A percentile compares a stretch with the other conserved stretches of the same genome.
Evolutionary conservation across 2,113 vertebrate species (phyloP).

Genomic region (Neofelis nebulosa): DNA sequence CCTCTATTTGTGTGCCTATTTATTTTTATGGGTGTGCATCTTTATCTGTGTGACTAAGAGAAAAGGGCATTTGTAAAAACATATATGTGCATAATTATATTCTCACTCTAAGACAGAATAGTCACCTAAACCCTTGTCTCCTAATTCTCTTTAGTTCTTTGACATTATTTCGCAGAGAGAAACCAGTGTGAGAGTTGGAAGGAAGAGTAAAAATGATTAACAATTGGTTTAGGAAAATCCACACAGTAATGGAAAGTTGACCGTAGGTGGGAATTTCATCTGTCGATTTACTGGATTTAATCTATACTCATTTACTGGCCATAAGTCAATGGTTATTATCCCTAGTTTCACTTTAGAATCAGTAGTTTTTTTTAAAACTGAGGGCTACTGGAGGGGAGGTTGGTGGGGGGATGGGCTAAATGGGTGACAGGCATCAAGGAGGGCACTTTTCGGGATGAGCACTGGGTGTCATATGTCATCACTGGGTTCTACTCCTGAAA

Average conservation of each 20-base stretch:
- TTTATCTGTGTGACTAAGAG: not conserved
- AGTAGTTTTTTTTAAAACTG: not conserved
- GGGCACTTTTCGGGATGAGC: no score
- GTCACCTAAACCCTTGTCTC: not conserved
- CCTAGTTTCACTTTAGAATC: constrained; percentile 26
- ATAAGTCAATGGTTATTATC: not conserved
- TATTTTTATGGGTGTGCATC: constrained; percentile 3
- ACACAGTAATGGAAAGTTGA: constrained; percentile 16
- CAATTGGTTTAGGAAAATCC: constrained; percentile 34
- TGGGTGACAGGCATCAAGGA: no score
- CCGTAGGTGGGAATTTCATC: constrained; percentile 33
- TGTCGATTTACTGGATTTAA: constrained; percentile 10
- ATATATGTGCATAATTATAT: not conserved
- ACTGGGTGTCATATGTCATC: no score
- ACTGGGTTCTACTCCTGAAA: no score
- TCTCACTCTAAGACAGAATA: constrained; percentile 8
- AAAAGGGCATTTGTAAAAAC: constrained; percentile 17
- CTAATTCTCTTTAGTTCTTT: constrained; percentile 35
- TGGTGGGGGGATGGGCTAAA: no score
- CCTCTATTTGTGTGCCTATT: not conserved
- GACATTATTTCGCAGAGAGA: constrained; percentile 41
- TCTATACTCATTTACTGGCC: not conserved
- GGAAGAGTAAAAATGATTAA: constrained; percentile 32
- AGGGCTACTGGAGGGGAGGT: no score
- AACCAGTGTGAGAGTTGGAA: constrained; percentile 37